Base-by-base conservation (phyloP, 2,113 vertebrate genomes). In the Cyphomyrus discorhynchus region DNA sequence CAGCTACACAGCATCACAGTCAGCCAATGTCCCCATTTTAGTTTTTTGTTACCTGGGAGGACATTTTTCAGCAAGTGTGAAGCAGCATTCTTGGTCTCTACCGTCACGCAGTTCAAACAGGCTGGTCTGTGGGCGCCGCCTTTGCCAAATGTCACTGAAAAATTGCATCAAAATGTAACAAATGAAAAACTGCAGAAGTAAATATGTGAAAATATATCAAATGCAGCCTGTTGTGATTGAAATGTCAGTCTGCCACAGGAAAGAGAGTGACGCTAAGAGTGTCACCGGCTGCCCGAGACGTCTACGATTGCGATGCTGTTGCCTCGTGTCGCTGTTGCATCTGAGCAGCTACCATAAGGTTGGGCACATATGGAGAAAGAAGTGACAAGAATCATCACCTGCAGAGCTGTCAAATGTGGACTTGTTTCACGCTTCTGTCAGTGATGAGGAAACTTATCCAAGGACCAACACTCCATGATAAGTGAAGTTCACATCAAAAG, bases 131-230 rank as follows among this genome's bases (percentile, higher is more conserved):
- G 56, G 21, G n/a, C 0, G n/a, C n/a, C 4, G 10, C 62, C 62
- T 70, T 70, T 13, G 62, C n/a, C 62, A 70, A 47, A 47, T 31
- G 45, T 47, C 83, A 47, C 24, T 0, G 83, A 85, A 50, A 19
- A 42, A 77, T 42, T 35, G 84, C 53, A 77, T 90, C 90, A 89
- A 56, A 66, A 46, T 56, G 52, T 8, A 31, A 35, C 27, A 39
- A 35, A 87, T 89, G 88, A 82, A 88, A 62, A 91, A 89, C 86
- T 74, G 45, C 39, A 83, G n/a, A 27, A 84, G 10, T 70, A 70
- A 70, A 8, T 80, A 42, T 5, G 17, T 42, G 27, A 70, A 70
- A 70, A 70, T 70, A 31, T 31, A 31, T 70, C 27, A 70, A 1
- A 70, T 70, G 5, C 62, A 70, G 62, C n/a, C 62, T 11, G 62